Percentiles rank a stretch among this genome's conserved stretches.
These are phyloP conservation scores for Dolichotis patagonum DNA, from an alignment of 2,113 vertebrate genomes.

Conservation along the genomic window DNA sequence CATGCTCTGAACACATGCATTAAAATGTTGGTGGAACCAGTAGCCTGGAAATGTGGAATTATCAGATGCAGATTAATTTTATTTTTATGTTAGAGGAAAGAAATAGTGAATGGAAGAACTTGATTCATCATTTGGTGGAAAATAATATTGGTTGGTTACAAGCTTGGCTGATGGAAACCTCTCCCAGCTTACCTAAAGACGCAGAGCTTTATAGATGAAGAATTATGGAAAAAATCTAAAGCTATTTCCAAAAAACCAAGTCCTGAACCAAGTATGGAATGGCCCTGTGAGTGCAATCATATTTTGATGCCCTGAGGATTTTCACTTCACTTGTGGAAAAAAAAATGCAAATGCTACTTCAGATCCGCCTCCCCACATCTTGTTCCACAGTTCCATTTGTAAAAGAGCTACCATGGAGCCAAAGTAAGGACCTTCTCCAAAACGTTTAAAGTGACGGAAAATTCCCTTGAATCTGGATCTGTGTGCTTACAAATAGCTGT, in stretches of 20 bases:
- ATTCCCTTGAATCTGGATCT: slow-evolving; percentile 54
- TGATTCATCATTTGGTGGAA: slow-evolving; percentile 35
- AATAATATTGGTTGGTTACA: slow-evolving; percentile 32
- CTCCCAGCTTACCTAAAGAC: slow-evolving; percentile 24
- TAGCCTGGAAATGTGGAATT: slow-evolving; percentile 28
- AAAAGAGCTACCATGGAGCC: slow-evolving; percentile 20
- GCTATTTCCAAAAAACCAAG: slow-evolving; percentile 31
- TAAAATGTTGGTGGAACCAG: slow-evolving; percentile 38
- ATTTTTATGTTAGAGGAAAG: slow-evolving; percentile 46
- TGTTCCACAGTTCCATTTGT: background rate
- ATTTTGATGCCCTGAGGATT: slow-evolving; percentile 55
- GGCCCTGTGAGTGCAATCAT: slow-evolving; percentile 24
- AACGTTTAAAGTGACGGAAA: slow-evolving; percentile 66
- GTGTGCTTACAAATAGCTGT: slow-evolving; percentile 53
- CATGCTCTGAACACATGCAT: background rate
- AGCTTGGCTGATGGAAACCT: slow-evolving; percentile 31
- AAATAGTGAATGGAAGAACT: background rate
- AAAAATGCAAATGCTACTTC: slow-evolving; percentile 58
- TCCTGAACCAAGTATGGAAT: background rate
- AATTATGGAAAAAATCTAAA: slow-evolving; percentile 43
- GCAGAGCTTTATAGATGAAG: slow-evolving; percentile 47
- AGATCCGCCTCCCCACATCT: background rate
- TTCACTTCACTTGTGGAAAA: slow-evolving; percentile 60
- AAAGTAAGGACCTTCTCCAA: slow-evolving; percentile 26
- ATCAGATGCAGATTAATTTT: slow-evolving; percentile 49